phyloP scores from a whole-genome alignment of 2,113 vertebrate species.

The Talpa occidentalis region DNA sequence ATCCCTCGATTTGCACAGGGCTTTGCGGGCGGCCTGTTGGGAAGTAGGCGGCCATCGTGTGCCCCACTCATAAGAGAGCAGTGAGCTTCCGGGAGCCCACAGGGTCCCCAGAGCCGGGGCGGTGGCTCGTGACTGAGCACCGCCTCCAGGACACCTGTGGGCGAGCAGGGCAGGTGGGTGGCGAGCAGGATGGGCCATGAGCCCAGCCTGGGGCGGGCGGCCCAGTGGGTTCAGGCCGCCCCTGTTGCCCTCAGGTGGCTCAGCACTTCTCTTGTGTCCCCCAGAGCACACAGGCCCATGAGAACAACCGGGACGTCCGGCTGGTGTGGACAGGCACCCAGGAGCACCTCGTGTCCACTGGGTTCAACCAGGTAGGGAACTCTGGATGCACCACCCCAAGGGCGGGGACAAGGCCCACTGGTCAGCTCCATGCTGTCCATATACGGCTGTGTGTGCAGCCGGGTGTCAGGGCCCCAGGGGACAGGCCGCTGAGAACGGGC shows the following conservation, averaged over 20 bases:
- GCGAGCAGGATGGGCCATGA: neutral
- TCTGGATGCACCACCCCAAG: neutral
- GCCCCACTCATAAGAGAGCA: neutral
- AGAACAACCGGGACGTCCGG: conserved; percentile 92
- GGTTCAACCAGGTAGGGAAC: conserved; percentile 93
- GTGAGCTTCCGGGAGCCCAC: neutral
- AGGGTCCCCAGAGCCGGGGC: neutral
- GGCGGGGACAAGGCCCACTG: neutral
- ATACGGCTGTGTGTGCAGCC: conserved; percentile 64
- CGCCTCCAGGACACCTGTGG: neutral
- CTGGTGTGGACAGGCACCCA: conserved; percentile 90
- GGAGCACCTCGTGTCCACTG: conserved; percentile 90
- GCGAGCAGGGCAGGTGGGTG: neutral
- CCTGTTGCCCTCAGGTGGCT: neutral
- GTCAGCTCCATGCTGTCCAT: conserved; percentile 67
- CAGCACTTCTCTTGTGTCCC: conserved; percentile 34
- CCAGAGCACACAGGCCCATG: conserved; percentile 89
- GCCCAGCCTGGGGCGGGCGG: too few species aligned
- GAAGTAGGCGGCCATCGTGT: neutral
- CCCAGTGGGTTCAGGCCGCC: too few species aligned
- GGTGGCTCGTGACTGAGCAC: neutral
- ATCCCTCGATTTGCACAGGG: neutral
- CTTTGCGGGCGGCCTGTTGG: conserved; percentile 21
- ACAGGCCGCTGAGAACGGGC: conserved; percentile 44
- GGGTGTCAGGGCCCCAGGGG: conserved; percentile 63